A percentile compares a stretch with the other conserved stretches of the same genome.
Conservation (phyloP, 92 coral and sea anemone species). For the Phenganax subtilis region DNA sequence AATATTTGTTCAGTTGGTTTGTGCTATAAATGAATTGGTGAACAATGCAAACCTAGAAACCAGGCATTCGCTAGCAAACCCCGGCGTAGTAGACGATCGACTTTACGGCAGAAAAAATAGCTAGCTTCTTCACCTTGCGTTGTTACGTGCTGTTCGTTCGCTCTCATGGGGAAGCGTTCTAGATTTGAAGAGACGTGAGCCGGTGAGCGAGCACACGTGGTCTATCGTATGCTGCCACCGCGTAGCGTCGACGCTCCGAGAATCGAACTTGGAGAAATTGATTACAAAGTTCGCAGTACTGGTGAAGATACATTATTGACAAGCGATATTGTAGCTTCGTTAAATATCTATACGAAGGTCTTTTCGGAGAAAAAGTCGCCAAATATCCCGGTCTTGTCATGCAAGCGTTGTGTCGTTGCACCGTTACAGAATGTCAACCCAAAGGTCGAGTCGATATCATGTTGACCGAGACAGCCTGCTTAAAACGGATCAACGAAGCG, state of each 20-base stretch:
- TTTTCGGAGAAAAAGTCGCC: neutral
- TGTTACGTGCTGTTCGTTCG: neutral
- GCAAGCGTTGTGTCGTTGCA: neutral
- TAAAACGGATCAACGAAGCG: neutral
- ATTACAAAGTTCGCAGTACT: neutral
- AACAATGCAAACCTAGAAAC: no score
- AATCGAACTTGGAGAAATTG: conserved; percentile 2
- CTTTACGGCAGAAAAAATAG: neutral
- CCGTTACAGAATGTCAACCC: neutral
- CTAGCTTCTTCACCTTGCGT: neutral
- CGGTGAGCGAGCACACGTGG: neutral
- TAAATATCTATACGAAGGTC: neutral
- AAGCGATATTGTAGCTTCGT: neutral
- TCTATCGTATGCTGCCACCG: neutral
- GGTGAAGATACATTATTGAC: no score
- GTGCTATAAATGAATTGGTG: neutral
- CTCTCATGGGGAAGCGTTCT: neutral
- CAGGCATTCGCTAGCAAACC: neutral
- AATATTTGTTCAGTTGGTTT: no score
- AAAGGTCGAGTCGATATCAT: neutral
- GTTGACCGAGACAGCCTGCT: neutral
- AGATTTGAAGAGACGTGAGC: neutral
- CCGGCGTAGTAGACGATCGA: neutral
- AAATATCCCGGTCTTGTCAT: neutral
- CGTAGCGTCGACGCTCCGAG: neutral